Base-by-base conservation (phyloP, 2,888 invertebrate genomes). In the Drosophila prolongata region DNA sequence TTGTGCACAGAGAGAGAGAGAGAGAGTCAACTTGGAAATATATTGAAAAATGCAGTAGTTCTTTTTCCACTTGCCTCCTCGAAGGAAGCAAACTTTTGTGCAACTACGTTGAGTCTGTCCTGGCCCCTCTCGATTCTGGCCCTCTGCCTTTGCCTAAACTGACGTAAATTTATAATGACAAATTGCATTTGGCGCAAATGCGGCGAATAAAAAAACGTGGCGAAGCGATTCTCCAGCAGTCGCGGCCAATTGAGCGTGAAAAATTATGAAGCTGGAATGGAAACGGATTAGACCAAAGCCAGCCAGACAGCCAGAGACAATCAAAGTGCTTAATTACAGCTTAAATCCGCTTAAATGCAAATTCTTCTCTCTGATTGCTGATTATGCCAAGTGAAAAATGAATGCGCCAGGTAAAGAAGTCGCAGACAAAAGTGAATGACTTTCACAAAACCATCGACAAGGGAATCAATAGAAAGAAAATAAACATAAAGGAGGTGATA, bases 151-250 rank as follows among this genome's bases (percentile, higher is more conserved):
- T 86, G 84, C 90, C 72, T 77, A 80, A 89, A 86, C 84, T 88
- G 86, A 89, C 86, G 81, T 89, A 88, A 89, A 90, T 89, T 90
- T 89, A 86, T 81, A 88, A 86, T 88, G 90, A 88, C 90, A 89
- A 89, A 90, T 90, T 87, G 89, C 87, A 87, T 89, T 89, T 87
- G 82, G 79, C 68, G 75, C 72, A 81, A 87, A 73, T 77, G 80
- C 79, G 69, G 80, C 70, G 69, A 64, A 54, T 70, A 55, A 55
- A 76, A 67, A 58, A 60, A 56, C 54, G 34, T 59, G 46, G 67
- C 52, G 14, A 67, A 66, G 43, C 27, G 50, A 62, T 71, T 58
- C 52, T 44, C 14, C 71, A 52, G 35, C 47, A 59, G 42, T 53
- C 69, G 64, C 60, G 65, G 78, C 83, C 88, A 88, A 84, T 83